Evolutionary conservation across 2,797 vertebrate species (phyloP).

Genomic region (Melanotaenia maccullochi): DNA sequence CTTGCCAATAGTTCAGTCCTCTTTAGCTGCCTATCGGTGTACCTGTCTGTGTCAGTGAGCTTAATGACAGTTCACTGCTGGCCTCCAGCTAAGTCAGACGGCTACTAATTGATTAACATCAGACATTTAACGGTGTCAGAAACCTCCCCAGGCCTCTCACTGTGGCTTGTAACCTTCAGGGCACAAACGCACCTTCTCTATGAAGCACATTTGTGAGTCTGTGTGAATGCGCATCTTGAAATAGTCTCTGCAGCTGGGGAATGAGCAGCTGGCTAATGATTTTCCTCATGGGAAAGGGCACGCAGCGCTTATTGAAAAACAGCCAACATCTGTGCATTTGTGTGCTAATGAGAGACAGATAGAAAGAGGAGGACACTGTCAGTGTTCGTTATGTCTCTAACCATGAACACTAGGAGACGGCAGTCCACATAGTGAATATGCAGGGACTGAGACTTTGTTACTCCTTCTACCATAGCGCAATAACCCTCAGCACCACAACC

Average conservation of each 20-base stretch:
- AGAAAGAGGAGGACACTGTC: constrained; percentile 45
- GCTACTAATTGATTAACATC: constrained; percentile 77
- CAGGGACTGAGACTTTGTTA: constrained; percentile 34
- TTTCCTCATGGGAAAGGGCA: constrained; percentile 58
- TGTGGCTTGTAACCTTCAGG: constrained; percentile 54
- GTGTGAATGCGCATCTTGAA: constrained; percentile 20
- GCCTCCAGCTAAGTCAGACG: constrained; percentile 60
- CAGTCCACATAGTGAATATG: constrained; percentile 32
- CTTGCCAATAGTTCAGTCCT: constrained; percentile 45
- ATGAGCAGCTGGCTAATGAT: constrained; percentile 75
- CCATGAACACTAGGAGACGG: constrained; percentile 18
- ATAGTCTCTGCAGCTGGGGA: constrained; percentile 55
- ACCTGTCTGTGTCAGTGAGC: constrained; percentile 43
- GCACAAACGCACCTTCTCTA: constrained; percentile 32
- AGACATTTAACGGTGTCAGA: constrained; percentile 57
- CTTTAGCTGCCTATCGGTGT: constrained; percentile 30
- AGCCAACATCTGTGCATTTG: constrained; percentile 66
- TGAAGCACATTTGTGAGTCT: constrained; percentile 11
- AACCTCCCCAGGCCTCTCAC: constrained; percentile 56
- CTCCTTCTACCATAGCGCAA: constrained; percentile 56
- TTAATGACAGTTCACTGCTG: constrained; percentile 52
- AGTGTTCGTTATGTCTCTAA: constrained; percentile 38
- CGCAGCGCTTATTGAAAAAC: constrained; percentile 49
- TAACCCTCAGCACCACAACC: constrained; percentile 50
- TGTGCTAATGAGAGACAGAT: constrained; percentile 57